Conservation (phyloP, 37 sponge, comb jelly and placozoan species). For the Corticium candelabrum region DNA sequence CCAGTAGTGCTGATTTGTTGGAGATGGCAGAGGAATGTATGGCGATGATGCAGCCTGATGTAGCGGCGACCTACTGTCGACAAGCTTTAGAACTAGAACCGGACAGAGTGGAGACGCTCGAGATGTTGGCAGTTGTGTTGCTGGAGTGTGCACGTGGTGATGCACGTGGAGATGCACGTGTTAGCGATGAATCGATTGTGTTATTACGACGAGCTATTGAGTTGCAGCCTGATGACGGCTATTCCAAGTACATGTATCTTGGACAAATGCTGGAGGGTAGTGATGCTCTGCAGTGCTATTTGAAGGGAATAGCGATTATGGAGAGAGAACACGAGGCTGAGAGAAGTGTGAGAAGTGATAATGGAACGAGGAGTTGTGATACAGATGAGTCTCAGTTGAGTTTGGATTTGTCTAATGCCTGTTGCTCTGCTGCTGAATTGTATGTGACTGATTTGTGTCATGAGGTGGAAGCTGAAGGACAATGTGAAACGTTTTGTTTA, state of each 20-base stretch:
- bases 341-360: not conserved
- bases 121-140: conserved; percentile 39
- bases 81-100: conserved; percentile 29
- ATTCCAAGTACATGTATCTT: conserved; percentile 61
- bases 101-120: conserved; percentile 21
- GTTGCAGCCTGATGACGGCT: conserved; percentile 35
- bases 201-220: conserved; percentile 18
- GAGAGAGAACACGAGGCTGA: not conserved
- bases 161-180: not conserved
- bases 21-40: conserved; percentile 21
- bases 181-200: conserved; percentile 3
- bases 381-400: not conserved
- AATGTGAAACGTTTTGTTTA: conserved; percentile 42
- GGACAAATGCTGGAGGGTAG: conserved; percentile 50
- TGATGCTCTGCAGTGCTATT: conserved; percentile 40
- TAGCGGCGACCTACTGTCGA: conserved; percentile 39
- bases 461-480: conserved; percentile 29
- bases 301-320: conserved; percentile 49
- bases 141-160: conserved; percentile 49
- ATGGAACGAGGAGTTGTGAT: no score
- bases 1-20: not conserved
- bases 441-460: conserved; percentile 68
- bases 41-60: conserved; percentile 41
- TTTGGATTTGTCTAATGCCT: conserved; percentile 45
- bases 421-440: conserved; percentile 61